phyloP scores from a whole-genome alignment of 2,113 vertebrate genomes.

The Mobula birostris region DNA sequence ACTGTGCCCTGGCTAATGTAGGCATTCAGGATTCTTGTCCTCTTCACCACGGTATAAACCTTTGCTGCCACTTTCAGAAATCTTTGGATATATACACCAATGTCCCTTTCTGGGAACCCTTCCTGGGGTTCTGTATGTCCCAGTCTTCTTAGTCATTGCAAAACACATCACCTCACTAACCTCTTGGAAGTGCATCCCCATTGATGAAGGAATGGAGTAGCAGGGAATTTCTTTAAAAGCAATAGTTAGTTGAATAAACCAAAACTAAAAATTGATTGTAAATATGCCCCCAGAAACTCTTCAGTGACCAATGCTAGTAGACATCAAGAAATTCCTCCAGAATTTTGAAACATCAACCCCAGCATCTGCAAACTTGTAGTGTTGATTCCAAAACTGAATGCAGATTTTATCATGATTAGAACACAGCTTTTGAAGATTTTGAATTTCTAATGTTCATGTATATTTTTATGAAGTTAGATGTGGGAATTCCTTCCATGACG shows the following conservation, averaged over 20 bases:
- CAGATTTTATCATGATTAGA: neutral
- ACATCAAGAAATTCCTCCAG: no score
- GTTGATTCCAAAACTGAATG: neutral
- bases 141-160: no score
- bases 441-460: neutral
- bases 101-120: no score
- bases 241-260: neutral
- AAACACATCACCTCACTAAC: no score
- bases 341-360: neutral
- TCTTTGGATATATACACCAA: no score
- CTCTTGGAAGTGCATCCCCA: no score
- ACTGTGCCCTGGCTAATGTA: no score
- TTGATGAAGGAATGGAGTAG: no score
- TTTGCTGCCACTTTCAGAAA: no score
- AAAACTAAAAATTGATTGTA: neutral
- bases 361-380: neutral
- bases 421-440: neutral
- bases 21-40: no score
- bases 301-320: neutral
- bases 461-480: slow-evolving; percentile 67
- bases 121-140: no score
- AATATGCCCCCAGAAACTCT: neutral
- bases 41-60: no score
- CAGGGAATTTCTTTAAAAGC: neutral
- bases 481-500: slow-evolving; percentile 94